Evolutionary conservation across 2,113 vertebrate genomes (phyloP), one percentile per base, ranked within the genome.

Genomic region (Pluvialis apricaria): DNA sequence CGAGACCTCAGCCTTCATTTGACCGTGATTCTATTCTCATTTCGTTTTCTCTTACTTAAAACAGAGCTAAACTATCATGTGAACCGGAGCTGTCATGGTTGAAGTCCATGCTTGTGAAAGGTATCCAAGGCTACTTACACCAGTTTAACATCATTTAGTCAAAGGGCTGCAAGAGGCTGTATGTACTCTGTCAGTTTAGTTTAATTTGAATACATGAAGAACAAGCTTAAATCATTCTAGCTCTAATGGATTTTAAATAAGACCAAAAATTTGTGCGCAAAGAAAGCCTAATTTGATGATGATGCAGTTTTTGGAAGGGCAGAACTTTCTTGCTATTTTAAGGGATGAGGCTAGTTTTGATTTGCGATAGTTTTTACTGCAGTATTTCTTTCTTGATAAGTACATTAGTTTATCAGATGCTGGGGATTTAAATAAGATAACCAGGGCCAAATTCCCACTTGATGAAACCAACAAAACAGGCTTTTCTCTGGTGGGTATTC

Each of bases 21-120:
- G 64, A 68, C 69, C 1, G 0, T 45, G 70, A 20, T 42, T 86
- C 20, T 66, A 21, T 51, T 80, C 34, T 84, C 47, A 58, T 92
- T 93, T 94, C 4, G 54, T 88, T 95, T 94, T 94, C 32, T 60
- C 17, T 92, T 58, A 42, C 55, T 93, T 86, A 64, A 92, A 93
- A 36, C 52, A 88, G 68, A 84, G 32, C 69, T 89, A 2, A 87
- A 88, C 61, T 64, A 45, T 89, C 64, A 31, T 22, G 36, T 72
- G 38, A n/a, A 66, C 62, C 78, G 55, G 64, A 70, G 24, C 16
- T 58, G 32, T 69, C 88, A 16, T 31, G 17, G 51, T 47, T 40
- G 42, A 58, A 73, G 70, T 55, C 36, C 42, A 54, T 0, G 1
- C n/a, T 72, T 12, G 4, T 62, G 36, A 70, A 44, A 76, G 80